Base-by-base conservation (phyloP, 2,113 vertebrate species). In the Thomomys bottae region DNA sequence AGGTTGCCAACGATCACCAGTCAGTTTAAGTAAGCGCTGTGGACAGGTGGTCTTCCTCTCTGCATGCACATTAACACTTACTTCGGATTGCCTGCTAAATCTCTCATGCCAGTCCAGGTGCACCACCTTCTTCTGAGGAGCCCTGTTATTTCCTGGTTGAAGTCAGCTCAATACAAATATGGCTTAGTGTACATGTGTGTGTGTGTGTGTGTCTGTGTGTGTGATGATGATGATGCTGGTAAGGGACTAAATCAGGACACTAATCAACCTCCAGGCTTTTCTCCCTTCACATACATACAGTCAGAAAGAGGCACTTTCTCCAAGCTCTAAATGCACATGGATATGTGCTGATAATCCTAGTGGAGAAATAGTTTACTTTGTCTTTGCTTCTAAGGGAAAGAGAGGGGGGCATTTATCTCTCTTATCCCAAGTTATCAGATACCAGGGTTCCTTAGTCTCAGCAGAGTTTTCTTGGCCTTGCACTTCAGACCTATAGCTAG, bases 341-440 rank as follows among this genome's bases (percentile, higher is more conserved):
- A 32, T 21, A 30, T 9, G 3, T 68, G 61, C 42, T 17, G 23
- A 87, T 73, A 71, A 45, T 84, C 26, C 57, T 72, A 15, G 23
- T 40, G 9, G 49, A 54, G 66, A n/a, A 72, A 68, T 59, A 34
- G 59, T 59, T 75, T 71, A 17, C 28, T 0, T 67, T 49, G 24
- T 18, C 36, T 84, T 92, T 57, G 75, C 64, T 90, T 88, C 88
- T 49, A 1, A 64, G 61, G 17, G 66, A 88, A 38, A 59, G 73
- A 71, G 32, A 14, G 24, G n/a, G 66, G 34, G 24, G 4, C 30
- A 17, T 70, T 59, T 88, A 57, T 23, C 10, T 32, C 2, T 72
- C 70, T 59, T 1, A 4, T 72, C 49, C 68, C 38, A 30, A 40
- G 40, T 80, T 68, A 10, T n/a, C 3, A 11, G 45, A 42, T 18